phyloP scores from a whole-genome alignment of 2,797 vertebrate genomes.

The Anomalospiza imberbis region DNA sequence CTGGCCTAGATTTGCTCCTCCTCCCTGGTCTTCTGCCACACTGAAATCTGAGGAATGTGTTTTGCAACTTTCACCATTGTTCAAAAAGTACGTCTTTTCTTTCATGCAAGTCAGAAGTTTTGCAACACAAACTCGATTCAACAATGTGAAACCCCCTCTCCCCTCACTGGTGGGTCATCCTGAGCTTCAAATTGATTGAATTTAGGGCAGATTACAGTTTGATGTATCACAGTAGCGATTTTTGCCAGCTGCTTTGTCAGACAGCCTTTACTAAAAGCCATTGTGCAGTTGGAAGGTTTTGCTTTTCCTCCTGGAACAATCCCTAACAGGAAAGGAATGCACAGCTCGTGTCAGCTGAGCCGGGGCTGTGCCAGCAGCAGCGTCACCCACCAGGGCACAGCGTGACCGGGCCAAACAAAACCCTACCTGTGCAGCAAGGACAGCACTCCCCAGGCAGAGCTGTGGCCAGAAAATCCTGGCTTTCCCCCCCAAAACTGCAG shows the following conservation, averaged over 20 bases:
- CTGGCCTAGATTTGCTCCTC: background rate
- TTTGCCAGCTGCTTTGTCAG: background rate
- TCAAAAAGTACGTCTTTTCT: background rate
- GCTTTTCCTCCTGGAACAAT: conserved; percentile 5
- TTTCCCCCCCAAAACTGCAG: background rate
- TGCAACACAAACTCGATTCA: background rate
- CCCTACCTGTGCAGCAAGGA: background rate
- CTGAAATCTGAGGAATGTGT: conserved; percentile 2
- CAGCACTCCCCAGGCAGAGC: background rate
- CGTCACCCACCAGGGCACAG: background rate
- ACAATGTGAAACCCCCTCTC: accelerated
- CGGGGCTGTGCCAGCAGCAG: background rate
- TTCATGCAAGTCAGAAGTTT: background rate
- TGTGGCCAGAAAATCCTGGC: background rate
- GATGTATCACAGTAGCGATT: background rate
- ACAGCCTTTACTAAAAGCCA: background rate
- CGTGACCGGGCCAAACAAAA: background rate
- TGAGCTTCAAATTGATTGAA: background rate
- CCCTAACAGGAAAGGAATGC: background rate
- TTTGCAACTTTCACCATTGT: background rate
- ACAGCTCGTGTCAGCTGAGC: background rate
- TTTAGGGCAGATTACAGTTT: background rate
- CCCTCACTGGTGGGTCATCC: background rate
- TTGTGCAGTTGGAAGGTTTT: background rate
- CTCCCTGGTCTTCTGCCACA: background rate